A percentile compares a stretch with the other conserved stretches of the same genome.
Conservation (phyloP, 2,113 vertebrate species). For the Menura novaehollandiae region DNA sequence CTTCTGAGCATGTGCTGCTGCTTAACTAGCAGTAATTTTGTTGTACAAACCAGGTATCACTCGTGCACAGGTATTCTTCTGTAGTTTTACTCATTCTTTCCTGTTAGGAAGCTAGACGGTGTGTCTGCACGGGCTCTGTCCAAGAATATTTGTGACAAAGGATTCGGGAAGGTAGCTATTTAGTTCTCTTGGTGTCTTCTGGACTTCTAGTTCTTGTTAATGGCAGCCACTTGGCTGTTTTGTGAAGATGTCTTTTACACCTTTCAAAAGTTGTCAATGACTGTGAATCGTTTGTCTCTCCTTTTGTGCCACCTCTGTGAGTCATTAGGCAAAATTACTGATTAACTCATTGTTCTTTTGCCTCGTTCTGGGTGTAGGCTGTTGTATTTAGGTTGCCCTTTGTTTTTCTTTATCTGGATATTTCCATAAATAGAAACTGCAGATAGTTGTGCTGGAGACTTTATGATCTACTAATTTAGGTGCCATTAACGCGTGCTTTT, state of each 20-base stretch:
- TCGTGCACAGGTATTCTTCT: neutral
- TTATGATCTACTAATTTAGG: neutral
- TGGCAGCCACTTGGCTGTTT: neutral
- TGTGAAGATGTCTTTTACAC: neutral
- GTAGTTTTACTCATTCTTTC: neutral
- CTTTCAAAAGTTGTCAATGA: neutral
- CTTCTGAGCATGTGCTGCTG: neutral
- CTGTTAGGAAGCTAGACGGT: neutral
- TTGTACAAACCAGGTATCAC: neutral
- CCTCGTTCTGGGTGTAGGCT: neutral
- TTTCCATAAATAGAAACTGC: neutral
- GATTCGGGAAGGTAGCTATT: neutral
- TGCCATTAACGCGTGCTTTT: neutral
- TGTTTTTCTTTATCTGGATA: neutral
- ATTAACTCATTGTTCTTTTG: neutral
- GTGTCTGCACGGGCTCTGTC: accelerated
- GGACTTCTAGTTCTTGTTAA: neutral
- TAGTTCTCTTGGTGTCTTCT: neutral
- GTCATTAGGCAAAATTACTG: neutral
- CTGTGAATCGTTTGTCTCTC: neutral
- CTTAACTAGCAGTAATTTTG: neutral
- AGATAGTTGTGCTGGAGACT: neutral
- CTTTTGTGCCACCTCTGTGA: neutral
- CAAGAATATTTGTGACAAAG: neutral
- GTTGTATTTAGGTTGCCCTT: neutral